Evolutionary conservation across 1,140 invertebrate species (phyloP).

Genomic region (Diploscapter pachys): DNA sequence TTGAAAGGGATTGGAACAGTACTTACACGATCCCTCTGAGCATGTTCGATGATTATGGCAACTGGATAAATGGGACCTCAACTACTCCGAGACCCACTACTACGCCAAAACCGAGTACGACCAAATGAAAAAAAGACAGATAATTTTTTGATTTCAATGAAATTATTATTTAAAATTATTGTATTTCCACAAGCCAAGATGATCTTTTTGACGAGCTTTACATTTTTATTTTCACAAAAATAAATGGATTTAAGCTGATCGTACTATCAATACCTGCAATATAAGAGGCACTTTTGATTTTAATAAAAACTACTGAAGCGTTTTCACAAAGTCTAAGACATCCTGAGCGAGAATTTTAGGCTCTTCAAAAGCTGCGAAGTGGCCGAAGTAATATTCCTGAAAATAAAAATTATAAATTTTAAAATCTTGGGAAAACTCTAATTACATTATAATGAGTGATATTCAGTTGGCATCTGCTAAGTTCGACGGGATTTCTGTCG

Average conservation of each 20-base stretch:
- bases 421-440: neutral
- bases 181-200: too few relatives aligned
- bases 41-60: neutral
- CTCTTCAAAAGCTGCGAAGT: conserved; percentile 79
- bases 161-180: too few relatives aligned
- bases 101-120: too few relatives aligned
- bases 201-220: too few relatives aligned
- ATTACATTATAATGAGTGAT: conserved; percentile 54
- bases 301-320: conserved; percentile 9
- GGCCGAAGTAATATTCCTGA: conserved; percentile 67
- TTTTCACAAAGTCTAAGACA: conserved; percentile 52
- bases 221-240: too few relatives aligned
- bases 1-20: conserved; percentile 26
- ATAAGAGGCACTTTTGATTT: neutral
- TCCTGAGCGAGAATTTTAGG: conserved; percentile 72
- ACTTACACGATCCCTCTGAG: conserved; percentile 23
- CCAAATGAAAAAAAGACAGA: too few relatives aligned
- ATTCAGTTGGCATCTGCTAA: conserved; percentile 58
- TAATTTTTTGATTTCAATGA: too few relatives aligned
- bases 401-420: too few relatives aligned
- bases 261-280: too few relatives aligned
- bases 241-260: too few relatives aligned
- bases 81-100: too few relatives aligned
- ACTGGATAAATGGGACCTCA: neutral
- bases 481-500: conserved; percentile 45